These are phyloP conservation scores for Decapterus maruadsi DNA, from an alignment of 2,797 vertebrate genomes.

Conservation along the genomic window DNA sequence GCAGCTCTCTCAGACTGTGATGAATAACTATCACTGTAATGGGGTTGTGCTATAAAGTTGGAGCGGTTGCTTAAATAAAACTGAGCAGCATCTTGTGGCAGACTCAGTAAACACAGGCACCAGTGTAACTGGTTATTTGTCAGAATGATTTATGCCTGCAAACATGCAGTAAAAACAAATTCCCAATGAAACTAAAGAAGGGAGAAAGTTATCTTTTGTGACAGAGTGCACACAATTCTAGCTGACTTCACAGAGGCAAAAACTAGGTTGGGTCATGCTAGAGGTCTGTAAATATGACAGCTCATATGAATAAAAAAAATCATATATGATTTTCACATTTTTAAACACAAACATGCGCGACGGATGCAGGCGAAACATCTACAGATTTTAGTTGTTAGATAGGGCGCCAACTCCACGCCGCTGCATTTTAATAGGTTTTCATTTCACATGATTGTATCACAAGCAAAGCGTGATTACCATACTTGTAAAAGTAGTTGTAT, in stretches of 20 bases:
- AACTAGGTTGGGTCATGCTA: slow-evolving; percentile 84
- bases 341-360: slow-evolving; percentile 35
- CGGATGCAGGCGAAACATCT: slow-evolving; percentile 50
- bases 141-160: slow-evolving; percentile 86
- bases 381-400: slow-evolving; percentile 36
- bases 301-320: slow-evolving; percentile 65
- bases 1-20: slow-evolving; percentile 76
- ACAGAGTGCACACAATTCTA: slow-evolving; percentile 81
- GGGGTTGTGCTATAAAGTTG: slow-evolving; percentile 82
- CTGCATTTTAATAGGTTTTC: slow-evolving; percentile 70
- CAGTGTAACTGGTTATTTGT: slow-evolving; percentile 86
- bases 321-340: slow-evolving; percentile 53
- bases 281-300: slow-evolving; percentile 76
- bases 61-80: slow-evolving; percentile 83
- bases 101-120: slow-evolving; percentile 83
- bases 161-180: slow-evolving; percentile 85
- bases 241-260: slow-evolving; percentile 81
- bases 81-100: slow-evolving; percentile 80
- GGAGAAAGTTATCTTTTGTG: slow-evolving; percentile 84
- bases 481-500: slow-evolving; percentile 76
- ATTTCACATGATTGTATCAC: slow-evolving; percentile 71
- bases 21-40: slow-evolving; percentile 86
- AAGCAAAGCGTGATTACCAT: slow-evolving; percentile 73
- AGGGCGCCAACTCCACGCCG: slow-evolving; percentile 40
- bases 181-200: slow-evolving; percentile 86